Evolutionary conservation across 2,888 invertebrate species (phyloP).

Genomic region (Caenorhabditis afra): DNA sequence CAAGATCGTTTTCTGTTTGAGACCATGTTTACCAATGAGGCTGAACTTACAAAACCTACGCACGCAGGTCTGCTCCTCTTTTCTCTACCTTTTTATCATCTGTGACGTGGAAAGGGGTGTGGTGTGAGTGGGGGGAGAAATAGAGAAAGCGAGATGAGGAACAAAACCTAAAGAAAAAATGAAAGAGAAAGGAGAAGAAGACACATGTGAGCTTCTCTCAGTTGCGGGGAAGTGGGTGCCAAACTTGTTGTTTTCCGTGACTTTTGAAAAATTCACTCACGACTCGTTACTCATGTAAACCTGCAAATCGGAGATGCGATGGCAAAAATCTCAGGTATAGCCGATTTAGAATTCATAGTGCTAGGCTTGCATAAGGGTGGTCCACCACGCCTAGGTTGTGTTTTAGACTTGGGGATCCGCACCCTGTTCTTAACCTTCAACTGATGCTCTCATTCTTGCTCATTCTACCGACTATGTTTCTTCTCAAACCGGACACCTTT

Average conservation of each 20-base stretch:
- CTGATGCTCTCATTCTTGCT: no score
- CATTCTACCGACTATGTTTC: no score
- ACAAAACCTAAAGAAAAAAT: conserved; percentile 31
- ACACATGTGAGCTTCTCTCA: conserved; percentile 40
- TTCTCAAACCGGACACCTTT: conserved; percentile 1
- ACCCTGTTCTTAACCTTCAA: no score
- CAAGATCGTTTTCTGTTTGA: conserved; percentile 35
- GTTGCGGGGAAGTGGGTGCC: conserved; percentile 35
- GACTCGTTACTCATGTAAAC: conserved; percentile 45
- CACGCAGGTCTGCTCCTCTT: not conserved
- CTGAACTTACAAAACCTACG: conserved; percentile 23
- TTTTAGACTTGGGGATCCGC: no score
- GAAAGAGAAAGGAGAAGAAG: conserved; percentile 23
- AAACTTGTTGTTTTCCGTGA: conserved; percentile 59
- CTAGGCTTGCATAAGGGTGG: no score
- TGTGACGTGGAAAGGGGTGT: conserved; percentile 54
- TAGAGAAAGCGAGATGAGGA: conserved; percentile 44
- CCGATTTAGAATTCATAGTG: not conserved
- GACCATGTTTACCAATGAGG: conserved; percentile 16
- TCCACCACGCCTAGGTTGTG: no score
- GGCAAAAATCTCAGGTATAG: conserved; percentile 41
- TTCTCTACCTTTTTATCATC: conserved; percentile 16
- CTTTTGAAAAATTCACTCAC: conserved; percentile 50
- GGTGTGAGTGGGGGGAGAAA: conserved; percentile 3
- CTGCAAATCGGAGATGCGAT: conserved; percentile 40